phyloP scores from a whole-genome alignment of 2,113 vertebrate species.

The Gasterosteus nipponicus region DNA sequence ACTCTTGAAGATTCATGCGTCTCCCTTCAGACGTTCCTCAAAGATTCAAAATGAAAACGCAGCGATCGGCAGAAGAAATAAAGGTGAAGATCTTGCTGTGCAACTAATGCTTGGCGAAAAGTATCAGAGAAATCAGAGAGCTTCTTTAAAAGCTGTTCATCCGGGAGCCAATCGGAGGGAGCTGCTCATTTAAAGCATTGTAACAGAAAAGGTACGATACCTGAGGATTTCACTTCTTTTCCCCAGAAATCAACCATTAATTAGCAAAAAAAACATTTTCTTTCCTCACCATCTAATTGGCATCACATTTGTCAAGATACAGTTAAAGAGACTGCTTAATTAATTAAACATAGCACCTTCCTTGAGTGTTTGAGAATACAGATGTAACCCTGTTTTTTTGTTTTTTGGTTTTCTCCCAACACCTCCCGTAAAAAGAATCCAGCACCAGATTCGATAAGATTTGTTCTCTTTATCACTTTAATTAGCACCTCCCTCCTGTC shows the following conservation, averaged over 20 bases:
- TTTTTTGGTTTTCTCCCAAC: constrained; percentile 14
- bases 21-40: neutral
- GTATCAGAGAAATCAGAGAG: neutral
- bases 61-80: neutral
- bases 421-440: constrained; percentile 52
- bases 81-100: neutral
- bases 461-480: constrained; percentile 86
- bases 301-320: constrained; percentile 79
- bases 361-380: constrained; percentile 80
- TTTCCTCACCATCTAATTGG: constrained; percentile 77
- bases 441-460: constrained; percentile 76
- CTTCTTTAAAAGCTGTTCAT: neutral
- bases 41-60: neutral
- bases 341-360: constrained; percentile 85
- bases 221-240: constrained; percentile 57
- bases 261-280: constrained; percentile 80
- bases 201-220: constrained; percentile 42
- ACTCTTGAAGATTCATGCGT: neutral
- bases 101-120: neutral
- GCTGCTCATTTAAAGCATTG: constrained; percentile 46
- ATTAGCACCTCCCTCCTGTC: constrained; percentile 85
- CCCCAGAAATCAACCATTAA: constrained; percentile 79
- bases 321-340: constrained; percentile 82
- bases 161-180: neutral
- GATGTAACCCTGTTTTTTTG: constrained; percentile 73